Base-by-base conservation (phyloP, 2,888 invertebrate genomes). In the Azorinus chamasolen region DNA sequence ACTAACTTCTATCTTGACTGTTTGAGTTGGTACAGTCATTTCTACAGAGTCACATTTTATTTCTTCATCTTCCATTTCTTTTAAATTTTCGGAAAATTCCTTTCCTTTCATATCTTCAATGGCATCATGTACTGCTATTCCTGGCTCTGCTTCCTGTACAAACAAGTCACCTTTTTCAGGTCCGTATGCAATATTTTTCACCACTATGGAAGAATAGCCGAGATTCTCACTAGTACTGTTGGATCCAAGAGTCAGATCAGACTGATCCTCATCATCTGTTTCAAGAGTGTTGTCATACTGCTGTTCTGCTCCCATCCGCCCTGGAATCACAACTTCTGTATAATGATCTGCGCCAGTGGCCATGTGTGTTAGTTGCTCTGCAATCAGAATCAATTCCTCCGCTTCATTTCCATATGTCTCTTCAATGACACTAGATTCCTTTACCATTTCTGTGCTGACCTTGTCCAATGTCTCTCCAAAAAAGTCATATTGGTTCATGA, bases 311-410 rank as follows among this genome's bases (percentile, higher is more conserved):
- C n/a, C 53, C 10, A 14, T 20, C 18, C 18, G 32, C 2, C 18
- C 55, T 10, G 37, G 39, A 22, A 55, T 22, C n/a, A 55, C 37
- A 14, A 22, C 16, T 41, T 62, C 62, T 24, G n/a, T 50, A 41
- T 24, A 39, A 3, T 50, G 62, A 6, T 50, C 51, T 16, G 53
- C 24, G 16, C 63, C 57, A 45, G 63, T n/a, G 6, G 71, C 73
- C 75, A 75, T 61, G 39, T 59, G 25, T 41, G 75, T 75, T 5
- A 69, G 24, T 46, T 75, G 75, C 37, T 75, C 59, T 24, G 69
- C 69, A 16, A 75, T 75, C 16, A 59, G 18, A 12, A 69, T 63
- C 24, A 74, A 45, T n/a, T 69, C 64, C 22, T 69, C 59, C n/a
- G 57, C 51, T 37, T 57, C 53, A 27, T 62, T 55, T 37, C 43